phyloP scores from a whole-genome alignment of 2,113 vertebrate genomes.

The Hucho hucho region DNA sequence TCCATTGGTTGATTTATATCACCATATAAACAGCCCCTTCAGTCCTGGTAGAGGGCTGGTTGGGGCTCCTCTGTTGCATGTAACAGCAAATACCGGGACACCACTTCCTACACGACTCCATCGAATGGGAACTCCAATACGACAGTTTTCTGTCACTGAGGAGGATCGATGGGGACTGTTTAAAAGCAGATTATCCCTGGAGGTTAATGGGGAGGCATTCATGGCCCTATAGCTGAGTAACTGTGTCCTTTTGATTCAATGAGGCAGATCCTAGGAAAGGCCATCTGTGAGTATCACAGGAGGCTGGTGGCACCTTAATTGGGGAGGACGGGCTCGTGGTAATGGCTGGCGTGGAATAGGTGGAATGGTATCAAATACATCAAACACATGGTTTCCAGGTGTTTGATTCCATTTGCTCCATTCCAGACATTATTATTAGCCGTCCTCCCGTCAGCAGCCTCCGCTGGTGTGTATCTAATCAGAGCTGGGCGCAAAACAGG shows the following conservation, averaged over 20 bases:
- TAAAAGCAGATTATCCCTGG: conserved; percentile 5
- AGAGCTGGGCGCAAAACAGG: background rate
- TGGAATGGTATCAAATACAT: too few relatives aligned
- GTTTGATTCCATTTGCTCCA: too few relatives aligned
- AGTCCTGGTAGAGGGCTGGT: background rate
- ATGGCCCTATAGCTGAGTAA: background rate
- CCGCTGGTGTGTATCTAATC: background rate
- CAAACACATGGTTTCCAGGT: too few relatives aligned
- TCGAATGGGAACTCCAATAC: background rate
- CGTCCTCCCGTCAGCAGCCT: too few relatives aligned
- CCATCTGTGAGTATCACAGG: background rate
- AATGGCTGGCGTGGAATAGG: too few relatives aligned
- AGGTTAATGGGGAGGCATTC: conserved; percentile 12
- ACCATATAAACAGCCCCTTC: background rate
- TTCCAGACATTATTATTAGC: too few relatives aligned
- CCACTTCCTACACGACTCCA: background rate
- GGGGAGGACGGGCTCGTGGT: too few relatives aligned
- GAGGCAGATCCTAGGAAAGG: background rate
- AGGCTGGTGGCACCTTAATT: too few relatives aligned
- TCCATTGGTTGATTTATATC: conserved; percentile 8
- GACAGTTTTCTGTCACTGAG: background rate
- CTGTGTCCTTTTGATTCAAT: background rate
- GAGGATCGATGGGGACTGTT: conserved; percentile 2
- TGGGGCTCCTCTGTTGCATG: background rate
- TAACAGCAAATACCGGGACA: background rate